Evolutionary conservation across 2,797 vertebrate species (phyloP).

Genomic region (Acipenser transmontanus): DNA sequence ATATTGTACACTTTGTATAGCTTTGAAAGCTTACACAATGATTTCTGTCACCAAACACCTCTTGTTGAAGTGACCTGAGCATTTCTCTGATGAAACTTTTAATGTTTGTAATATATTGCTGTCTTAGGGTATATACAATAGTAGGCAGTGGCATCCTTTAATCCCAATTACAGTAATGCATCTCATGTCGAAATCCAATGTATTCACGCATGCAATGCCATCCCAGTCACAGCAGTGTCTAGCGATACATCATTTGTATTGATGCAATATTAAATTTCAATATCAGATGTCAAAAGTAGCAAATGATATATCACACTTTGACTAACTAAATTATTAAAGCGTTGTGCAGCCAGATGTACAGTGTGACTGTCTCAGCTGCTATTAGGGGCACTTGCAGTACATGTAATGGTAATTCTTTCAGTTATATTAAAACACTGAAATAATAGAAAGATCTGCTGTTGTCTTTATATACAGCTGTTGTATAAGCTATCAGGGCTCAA

Average conservation of each 20-base stretch:
- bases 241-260: constrained; percentile 75
- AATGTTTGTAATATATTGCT: not conserved
- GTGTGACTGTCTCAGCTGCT: constrained; percentile 62
- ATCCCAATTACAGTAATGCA: not conserved
- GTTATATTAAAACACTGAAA: no score
- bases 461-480: no score
- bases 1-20: not conserved
- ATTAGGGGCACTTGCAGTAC: constrained; percentile 8
- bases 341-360: constrained; percentile 39
- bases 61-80: not conserved
- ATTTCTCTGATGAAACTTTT: not conserved
- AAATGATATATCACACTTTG: constrained; percentile 78
- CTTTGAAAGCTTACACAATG: not conserved
- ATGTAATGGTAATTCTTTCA: no score
- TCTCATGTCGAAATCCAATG: constrained; percentile 31
- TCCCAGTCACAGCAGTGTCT: constrained; percentile 50
- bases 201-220: constrained; percentile 56
- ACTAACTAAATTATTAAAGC: constrained; percentile 77
- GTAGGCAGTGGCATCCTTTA: not conserved
- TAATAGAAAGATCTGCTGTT: no score
- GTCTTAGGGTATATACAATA: not conserved
- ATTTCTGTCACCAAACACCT: not conserved
- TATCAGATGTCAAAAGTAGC: constrained; percentile 78
- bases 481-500: no score
- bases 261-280: constrained; percentile 80